phyloP scores from a whole-genome alignment of 2,797 vertebrate species.

The Chiloscyllium punctatum region DNA sequence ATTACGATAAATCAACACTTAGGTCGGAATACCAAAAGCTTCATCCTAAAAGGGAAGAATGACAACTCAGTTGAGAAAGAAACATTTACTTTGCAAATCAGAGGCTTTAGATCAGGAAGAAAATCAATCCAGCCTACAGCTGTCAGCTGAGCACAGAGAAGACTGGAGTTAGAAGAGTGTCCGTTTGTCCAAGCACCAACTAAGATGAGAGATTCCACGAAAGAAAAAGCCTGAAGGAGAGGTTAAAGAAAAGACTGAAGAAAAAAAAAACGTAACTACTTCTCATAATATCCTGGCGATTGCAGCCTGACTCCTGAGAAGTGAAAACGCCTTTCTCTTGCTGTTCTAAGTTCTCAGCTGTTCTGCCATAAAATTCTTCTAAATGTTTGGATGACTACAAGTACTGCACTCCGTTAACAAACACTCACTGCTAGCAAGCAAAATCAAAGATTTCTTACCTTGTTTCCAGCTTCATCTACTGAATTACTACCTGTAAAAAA shows the following conservation, averaged over 20 bases:
- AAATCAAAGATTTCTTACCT: slow-evolving; percentile 53
- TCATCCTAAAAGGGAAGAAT: no score
- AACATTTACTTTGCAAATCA: neutral
- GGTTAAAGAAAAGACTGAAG: neutral
- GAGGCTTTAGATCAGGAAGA: neutral
- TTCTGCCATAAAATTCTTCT: neutral
- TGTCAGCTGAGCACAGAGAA: neutral
- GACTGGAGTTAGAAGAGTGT: neutral
- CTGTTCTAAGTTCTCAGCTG: neutral
- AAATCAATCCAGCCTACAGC: neutral
- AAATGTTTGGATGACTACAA: neutral
- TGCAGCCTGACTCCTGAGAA: neutral
- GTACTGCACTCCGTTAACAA: neutral
- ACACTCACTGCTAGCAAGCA: neutral
- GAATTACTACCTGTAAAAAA: slow-evolving; percentile 68
- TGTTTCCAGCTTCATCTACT: slow-evolving; percentile 74
- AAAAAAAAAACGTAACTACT: slow-evolving; percentile 1
- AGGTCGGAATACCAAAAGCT: no score
- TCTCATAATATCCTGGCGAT: neutral
- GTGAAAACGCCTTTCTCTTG: neutral
- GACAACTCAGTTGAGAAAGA: no score
- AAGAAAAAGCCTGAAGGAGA: neutral
- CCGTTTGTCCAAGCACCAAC: neutral
- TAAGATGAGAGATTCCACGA: neutral
- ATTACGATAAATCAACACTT: no score